A percentile compares a stretch with the other conserved stretches of the same genome.
phyloP scores from a whole-genome alignment of 1,140 invertebrate genomes.

The Cecropterus lyciades region DNA sequence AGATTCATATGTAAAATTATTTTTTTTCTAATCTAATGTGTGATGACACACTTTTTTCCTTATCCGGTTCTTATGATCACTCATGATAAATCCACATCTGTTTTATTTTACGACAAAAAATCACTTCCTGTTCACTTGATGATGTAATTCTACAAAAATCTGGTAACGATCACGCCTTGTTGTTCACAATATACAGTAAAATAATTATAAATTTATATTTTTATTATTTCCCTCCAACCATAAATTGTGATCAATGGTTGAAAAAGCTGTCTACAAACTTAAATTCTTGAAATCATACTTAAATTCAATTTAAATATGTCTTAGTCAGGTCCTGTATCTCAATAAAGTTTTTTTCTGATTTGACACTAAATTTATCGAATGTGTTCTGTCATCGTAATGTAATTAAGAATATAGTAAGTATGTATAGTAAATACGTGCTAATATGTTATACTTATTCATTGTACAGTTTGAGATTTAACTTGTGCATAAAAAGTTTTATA shows the following conservation, averaged over 20 bases:
- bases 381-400: too few species aligned
- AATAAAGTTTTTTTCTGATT: too few species aligned
- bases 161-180: constrained; percentile 22
- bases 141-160: constrained; percentile 31
- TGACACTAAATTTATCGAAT: too few species aligned
- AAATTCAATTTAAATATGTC: too few species aligned
- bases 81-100: constrained; percentile 14
- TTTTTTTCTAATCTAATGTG: constrained; percentile 3
- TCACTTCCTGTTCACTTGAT: constrained; percentile 22
- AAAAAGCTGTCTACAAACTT: too few species aligned
- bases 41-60: constrained; percentile 24
- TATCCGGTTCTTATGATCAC: constrained; percentile 25
- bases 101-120: constrained; percentile 28
- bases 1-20: not conserved
- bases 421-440: too few species aligned
- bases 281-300: too few species aligned
- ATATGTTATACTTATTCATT: too few species aligned
- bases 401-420: too few species aligned
- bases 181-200: constrained; percentile 12
- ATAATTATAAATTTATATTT: constrained; percentile 19
- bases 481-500: too few species aligned
- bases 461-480: too few species aligned
- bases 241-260: not conserved
- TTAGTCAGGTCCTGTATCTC: too few species aligned
- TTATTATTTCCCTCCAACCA: not conserved